Evolutionary conservation across 2,113 vertebrate species (phyloP).

Genomic region (Madoqua kirkii): DNA sequence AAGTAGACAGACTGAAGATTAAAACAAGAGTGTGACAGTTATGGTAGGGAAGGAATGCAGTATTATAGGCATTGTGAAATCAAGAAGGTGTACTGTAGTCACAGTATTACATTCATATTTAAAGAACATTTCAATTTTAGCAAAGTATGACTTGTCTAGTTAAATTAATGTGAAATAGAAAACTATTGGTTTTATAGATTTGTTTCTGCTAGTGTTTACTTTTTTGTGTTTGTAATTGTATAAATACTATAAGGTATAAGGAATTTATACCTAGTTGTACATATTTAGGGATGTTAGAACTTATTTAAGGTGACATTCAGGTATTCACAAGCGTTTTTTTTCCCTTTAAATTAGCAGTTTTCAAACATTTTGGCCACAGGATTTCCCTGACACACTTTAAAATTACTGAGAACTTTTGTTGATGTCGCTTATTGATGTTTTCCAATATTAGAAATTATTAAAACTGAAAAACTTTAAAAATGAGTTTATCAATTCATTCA

Average conservation of each 20-base stretch:
- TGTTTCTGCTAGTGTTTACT: background rate
- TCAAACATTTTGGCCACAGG: constrained; percentile 2
- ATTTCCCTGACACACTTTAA: constrained; percentile 23
- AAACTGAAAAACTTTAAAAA: constrained; percentile 19
- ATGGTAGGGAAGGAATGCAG: background rate
- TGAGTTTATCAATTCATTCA: constrained; percentile 7
- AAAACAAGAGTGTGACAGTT: background rate
- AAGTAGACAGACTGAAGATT: background rate
- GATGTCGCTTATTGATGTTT: background rate
- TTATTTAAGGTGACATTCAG: background rate
- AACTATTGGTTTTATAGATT: background rate
- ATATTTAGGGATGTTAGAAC: background rate
- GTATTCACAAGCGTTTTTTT: background rate
- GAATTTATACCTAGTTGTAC: background rate
- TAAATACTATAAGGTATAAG: background rate
- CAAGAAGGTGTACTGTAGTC: background rate
- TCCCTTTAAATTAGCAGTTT: background rate
- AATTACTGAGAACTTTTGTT: constrained; percentile 30
- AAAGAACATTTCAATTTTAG: constrained; percentile 14
- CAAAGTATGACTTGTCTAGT: background rate
- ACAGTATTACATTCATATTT: background rate
- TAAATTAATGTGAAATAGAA: background rate
- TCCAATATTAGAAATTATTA: constrained; percentile 6
- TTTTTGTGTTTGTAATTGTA: constrained; percentile 28
- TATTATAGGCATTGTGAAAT: background rate